A percentile compares a stretch with the other conserved stretches of the same genome.
Conservation (phyloP, 1,140 invertebrate genomes). For the Lamellibrachia luymesi region DNA sequence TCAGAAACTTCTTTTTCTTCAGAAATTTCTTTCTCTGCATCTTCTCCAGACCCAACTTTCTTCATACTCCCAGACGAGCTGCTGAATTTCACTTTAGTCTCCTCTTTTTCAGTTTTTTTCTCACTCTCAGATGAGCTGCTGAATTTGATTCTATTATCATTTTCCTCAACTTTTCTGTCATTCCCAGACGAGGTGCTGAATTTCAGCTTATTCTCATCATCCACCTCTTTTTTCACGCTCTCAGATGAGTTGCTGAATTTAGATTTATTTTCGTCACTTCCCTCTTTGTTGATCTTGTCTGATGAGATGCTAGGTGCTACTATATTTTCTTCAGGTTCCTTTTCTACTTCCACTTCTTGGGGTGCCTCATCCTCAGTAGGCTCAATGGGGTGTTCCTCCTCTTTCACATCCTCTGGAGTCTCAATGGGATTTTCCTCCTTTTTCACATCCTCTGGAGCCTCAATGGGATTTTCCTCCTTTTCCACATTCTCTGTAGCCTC, state of each 20-base stretch:
- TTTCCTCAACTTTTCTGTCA: no score
- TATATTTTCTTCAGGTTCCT: background rate
- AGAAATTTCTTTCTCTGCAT: background rate
- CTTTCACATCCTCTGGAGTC: no score
- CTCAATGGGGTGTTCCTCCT: no score
- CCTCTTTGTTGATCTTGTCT: background rate
- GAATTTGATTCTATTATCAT: no score
- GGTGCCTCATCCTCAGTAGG: no score
- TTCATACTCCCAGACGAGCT: background rate
- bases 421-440: background rate
- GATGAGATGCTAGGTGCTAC: background rate
- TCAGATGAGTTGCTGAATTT: no score
- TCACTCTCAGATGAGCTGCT: background rate
- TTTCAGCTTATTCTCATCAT: background rate
- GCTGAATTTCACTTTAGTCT: background rate
- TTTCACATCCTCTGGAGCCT: background rate
- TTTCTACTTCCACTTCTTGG: background rate
- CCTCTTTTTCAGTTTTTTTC: background rate
- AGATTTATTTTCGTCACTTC: background rate
- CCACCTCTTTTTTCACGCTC: background rate
- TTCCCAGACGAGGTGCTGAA: background rate
- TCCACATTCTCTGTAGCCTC: background rate
- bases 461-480: background rate
- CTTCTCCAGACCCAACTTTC: background rate
- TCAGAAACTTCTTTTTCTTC: background rate